phyloP scores from a whole-genome alignment of 2,888 invertebrate genomes.

The Drepana falcataria region DNA sequence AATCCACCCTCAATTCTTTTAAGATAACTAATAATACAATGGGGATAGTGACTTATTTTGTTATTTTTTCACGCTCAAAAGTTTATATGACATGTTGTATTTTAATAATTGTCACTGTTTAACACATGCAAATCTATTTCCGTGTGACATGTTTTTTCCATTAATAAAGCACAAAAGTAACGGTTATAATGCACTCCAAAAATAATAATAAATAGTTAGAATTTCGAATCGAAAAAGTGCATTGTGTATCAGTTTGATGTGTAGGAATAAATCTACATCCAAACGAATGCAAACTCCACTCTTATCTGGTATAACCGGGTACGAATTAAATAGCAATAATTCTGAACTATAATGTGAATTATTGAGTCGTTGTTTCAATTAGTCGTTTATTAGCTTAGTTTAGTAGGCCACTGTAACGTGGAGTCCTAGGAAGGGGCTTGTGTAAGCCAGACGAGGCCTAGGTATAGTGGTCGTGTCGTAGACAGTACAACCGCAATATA shows the following conservation, averaged over 20 bases:
- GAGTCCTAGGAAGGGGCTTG: conserved; percentile 10
- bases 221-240: too few species aligned
- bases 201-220: too few species aligned
- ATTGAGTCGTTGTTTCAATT: neutral
- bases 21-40: too few species aligned
- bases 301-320: neutral
- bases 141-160: neutral
- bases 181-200: neutral
- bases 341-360: neutral
- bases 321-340: conserved; percentile 17
- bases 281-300: too few species aligned
- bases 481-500: conserved; percentile 19
- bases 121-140: neutral
- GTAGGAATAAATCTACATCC: too few species aligned
- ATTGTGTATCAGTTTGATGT: too few species aligned
- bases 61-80: too few species aligned
- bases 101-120: too few species aligned
- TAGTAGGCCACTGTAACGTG: conserved; percentile 12
- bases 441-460: conserved; percentile 7
- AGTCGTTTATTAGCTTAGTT: neutral
- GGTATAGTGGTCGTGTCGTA: conserved; percentile 9
- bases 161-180: neutral
- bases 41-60: too few species aligned
- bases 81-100: too few species aligned
- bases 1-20: too few species aligned